A percentile compares a stretch with the other conserved stretches of the same genome.
These are phyloP conservation scores for Euzetes globulus DNA, from an alignment of 2,888 invertebrate genomes.

Conservation along the genomic window DNA sequence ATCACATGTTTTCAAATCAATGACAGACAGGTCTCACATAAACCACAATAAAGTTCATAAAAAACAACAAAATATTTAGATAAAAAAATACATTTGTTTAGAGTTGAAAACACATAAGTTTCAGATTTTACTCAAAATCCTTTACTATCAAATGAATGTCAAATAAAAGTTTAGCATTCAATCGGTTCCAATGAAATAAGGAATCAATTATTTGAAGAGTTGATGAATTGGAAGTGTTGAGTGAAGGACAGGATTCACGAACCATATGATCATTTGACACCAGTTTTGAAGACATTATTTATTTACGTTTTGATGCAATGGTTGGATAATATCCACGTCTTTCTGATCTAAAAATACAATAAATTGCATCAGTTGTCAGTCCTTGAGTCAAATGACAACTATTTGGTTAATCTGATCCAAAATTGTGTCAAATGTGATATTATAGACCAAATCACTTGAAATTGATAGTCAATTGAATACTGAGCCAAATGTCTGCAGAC, in stretches of 20 bases:
- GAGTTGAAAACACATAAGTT: not conserved
- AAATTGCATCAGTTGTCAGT: not conserved
- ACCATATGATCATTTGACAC: too few relatives aligned
- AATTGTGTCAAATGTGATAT: too few relatives aligned
- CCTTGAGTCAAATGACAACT: too few relatives aligned
- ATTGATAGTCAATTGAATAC: too few relatives aligned
- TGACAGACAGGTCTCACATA: too few relatives aligned
- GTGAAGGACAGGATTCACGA: too few relatives aligned
- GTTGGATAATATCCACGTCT: constrained; percentile 1
- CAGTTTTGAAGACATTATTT: not conserved
- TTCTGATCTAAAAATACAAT: not conserved
- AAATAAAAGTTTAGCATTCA: too few relatives aligned
- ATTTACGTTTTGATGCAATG: not conserved
- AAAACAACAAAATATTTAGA: not conserved
- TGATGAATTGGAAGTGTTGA: not conserved
- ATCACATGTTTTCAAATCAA: constrained; percentile 1
- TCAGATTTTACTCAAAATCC: not conserved
- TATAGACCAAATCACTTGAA: too few relatives aligned
- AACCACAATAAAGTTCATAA: not conserved
- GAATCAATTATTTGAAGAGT: not conserved
- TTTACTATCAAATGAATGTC: too few relatives aligned
- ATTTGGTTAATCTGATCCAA: too few relatives aligned
- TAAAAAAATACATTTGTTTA: not conserved
- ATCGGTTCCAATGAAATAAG: not conserved
- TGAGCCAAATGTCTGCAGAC: not conserved